Evolutionary conservation across 2,888 invertebrate species (phyloP), one percentile per base, ranked within the genome.

Genomic region (Gandaritis pyraliata): DNA sequence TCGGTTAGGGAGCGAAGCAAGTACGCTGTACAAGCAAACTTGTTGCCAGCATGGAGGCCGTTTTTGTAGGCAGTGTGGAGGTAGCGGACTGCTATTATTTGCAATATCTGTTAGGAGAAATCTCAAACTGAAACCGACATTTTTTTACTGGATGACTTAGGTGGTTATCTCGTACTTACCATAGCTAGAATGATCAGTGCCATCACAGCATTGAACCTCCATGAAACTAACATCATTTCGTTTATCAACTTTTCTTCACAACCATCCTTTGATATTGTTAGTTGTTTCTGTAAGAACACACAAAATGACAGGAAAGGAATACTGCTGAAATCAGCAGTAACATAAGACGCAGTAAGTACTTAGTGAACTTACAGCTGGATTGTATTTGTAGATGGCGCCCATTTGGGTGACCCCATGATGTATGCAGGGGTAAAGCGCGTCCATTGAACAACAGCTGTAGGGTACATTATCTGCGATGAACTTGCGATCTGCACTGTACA

Each of bases 371-470:
- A 90, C 90, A 48, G 81, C 76, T 4, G 93, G 93, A 47, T 93
- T 80, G 71, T 94, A 94, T 59, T 93, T 87, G 72, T 94, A 94
- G 29, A 91, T 88, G 8, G 77, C 79, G n/a, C 93, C 93, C n/a
- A 80, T 80, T 65, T 87, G 84, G 47, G 93, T 92, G 45, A 94
- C 82, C 10, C 93, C 88, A 63, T 94, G 93, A 69, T 94, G 94
- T 45, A 94, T 93, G 73, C 94, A 95, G 0, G 94, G 94, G 71
- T 86, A 92, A 33, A 89, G 79, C 0, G 89, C 87, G 39, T 90
- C 86, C 72, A 93, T 91, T 0, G 93, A 92, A 70, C 94, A 95
- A 71, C 95, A 95, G 72, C 94, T 94, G 77, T 94, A 94, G 0
- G 95, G 94, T 0, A 94, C 93, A 64, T 93, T 93, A 65, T 93